Conservation (phyloP, 1,140 invertebrate genomes). For the Papilio polyxenes region DNA sequence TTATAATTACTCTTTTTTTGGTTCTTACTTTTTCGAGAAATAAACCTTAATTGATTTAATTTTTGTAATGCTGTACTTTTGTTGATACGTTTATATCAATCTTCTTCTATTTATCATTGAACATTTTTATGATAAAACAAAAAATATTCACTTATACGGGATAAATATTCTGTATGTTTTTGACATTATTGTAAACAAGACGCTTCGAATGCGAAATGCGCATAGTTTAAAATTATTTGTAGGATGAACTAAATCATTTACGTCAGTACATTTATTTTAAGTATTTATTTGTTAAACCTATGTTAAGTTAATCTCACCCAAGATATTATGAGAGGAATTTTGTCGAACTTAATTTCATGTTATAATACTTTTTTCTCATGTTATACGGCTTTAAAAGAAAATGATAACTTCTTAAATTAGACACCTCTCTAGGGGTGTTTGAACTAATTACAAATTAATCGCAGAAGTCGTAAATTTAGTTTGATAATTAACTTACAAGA, state of each 20-base stretch:
- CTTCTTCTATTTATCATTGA: too few species aligned
- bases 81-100: too few species aligned
- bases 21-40: too few species aligned
- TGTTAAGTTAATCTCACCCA: not conserved
- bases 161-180: not conserved
- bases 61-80: too few species aligned
- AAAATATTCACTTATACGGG: not conserved
- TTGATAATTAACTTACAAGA: slow-evolving; percentile 53
- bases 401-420: not conserved
- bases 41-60: too few species aligned
- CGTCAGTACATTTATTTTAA: too few species aligned
- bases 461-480: slow-evolving; percentile 45
- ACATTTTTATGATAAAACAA: too few species aligned
- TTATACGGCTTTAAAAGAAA: too few species aligned
- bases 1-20: too few species aligned
- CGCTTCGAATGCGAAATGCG: too few species aligned
- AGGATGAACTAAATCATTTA: not conserved
- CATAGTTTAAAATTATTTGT: not conserved
- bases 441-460: slow-evolving; percentile 45
- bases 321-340: not conserved
- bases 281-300: not conserved
- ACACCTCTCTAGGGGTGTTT: slow-evolving; percentile 19
- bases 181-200: too few species aligned
- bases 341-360: not conserved
- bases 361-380: not conserved